Evolutionary conservation across 2,888 invertebrate genomes (phyloP).

Genomic region (Petrolisthes manimaculis): DNA sequence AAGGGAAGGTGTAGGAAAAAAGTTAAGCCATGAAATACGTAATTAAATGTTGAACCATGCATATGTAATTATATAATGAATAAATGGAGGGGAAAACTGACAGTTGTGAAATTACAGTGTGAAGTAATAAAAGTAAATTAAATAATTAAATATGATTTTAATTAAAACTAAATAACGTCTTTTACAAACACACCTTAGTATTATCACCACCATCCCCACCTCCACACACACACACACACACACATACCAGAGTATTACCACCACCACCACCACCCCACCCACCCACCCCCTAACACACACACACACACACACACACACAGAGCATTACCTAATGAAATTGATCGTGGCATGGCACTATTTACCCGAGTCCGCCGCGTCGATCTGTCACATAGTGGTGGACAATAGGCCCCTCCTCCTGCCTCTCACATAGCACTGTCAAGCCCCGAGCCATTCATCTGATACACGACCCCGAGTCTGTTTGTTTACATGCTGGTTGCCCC

Average conservation of each 20-base stretch:
- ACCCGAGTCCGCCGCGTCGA: conserved; percentile 22
- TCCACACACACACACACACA: too few species aligned
- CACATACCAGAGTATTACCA: conserved; percentile 1
- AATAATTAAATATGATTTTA: too few species aligned
- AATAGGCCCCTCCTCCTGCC: conserved; percentile 36
- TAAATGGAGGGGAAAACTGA: too few species aligned
- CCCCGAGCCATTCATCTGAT: conserved; percentile 46
- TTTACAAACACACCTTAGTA: too few species aligned
- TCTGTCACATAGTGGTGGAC: conserved; percentile 48
- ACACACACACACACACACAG: conserved; percentile 10
- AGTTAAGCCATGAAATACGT: too few species aligned
- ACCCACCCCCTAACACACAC: not conserved
- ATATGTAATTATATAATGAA: too few species aligned
- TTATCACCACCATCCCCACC: too few species aligned
- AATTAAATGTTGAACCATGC: too few species aligned
- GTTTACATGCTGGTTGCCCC: conserved; percentile 24
- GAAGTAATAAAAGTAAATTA: too few species aligned
- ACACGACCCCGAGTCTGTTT: conserved; percentile 42
- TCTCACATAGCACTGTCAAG: conserved; percentile 44
- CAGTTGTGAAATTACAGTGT: too few species aligned
- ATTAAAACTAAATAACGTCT: too few species aligned
- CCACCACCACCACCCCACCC: not conserved
- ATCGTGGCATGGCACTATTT: conserved; percentile 47
- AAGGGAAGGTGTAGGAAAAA: too few species aligned
- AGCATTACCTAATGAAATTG: conserved; percentile 52